Evolutionary conservation across 2,797 vertebrate genomes (phyloP).

Genomic region (Danio kyathit): DNA sequence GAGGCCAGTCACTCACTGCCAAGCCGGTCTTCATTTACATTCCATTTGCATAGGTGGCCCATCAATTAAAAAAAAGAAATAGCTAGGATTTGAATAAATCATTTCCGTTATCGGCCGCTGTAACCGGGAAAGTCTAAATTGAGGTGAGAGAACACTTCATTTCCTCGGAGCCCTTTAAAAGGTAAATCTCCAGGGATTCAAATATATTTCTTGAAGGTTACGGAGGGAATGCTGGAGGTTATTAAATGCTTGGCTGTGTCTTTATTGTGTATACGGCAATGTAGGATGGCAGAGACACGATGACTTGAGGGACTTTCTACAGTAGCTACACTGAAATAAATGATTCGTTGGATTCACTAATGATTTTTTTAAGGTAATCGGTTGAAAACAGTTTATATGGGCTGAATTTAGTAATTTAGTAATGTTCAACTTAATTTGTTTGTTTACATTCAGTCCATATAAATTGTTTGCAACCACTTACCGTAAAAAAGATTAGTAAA

Average conservation of each 20-base stretch:
- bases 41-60: slow-evolving; percentile 78
- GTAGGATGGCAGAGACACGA: not conserved
- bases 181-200: slow-evolving; percentile 55
- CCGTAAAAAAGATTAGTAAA: too few species aligned
- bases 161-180: slow-evolving; percentile 60
- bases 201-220: slow-evolving; percentile 55
- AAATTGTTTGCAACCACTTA: too few species aligned
- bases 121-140: slow-evolving; percentile 79
- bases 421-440: too few species aligned
- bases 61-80: slow-evolving; percentile 79
- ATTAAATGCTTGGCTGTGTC: slow-evolving; percentile 56
- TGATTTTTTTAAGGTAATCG: too few species aligned
- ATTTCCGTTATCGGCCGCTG: slow-evolving; percentile 78
- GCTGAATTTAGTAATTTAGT: too few species aligned
- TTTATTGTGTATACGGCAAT: slow-evolving; percentile 37
- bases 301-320: not conserved
- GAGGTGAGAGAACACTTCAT: slow-evolving; percentile 69
- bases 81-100: slow-evolving; percentile 82
- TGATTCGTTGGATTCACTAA: too few species aligned
- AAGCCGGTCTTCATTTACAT: slow-evolving; percentile 79
- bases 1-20: slow-evolving; percentile 72
- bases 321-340: too few species aligned
- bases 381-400: too few species aligned
- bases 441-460: too few species aligned
- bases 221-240: slow-evolving; percentile 48